Evolutionary conservation across 1,140 invertebrate genomes (phyloP), one percentile per base, ranked within the genome.

Genomic region (Paraescarpia echinospica): DNA sequence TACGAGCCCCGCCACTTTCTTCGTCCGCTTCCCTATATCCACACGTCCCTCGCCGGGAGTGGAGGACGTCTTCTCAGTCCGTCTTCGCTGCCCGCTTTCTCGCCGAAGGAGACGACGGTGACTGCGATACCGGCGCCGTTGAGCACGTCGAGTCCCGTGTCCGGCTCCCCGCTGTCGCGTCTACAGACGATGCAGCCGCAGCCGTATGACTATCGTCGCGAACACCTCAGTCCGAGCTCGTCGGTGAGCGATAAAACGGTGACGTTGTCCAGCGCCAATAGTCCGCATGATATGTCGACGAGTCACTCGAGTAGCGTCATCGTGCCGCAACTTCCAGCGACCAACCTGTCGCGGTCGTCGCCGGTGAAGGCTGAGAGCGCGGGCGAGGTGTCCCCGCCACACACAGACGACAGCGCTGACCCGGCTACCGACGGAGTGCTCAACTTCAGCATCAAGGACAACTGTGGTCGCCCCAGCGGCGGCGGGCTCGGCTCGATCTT

Each of bases 171-270:
- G 1, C 96, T 99, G 51, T 98, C 98, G 95, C 97, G 98, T 94
- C 96, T 99, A 34, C 98, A 99, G 96, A 99, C 97, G 94, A 99
- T 99, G 98, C 98, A 99, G 95, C 59, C 59, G 59, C 98, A 99
- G 95, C 98, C 98, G 1, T 99, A 98, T 95, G 98, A 99, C 95
- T 99, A 98, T 95, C 97, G 98, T 33, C 98, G 98, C 95, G 96
- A 98, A 89, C 94, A 92, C 96, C 96, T 92, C 96, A 96, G 95
- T 94, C 97, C 95, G 88, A 92, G 35, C 89, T 41, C 77, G 92
- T 59, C 89, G 77, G 91, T 91, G 91, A 34, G 91, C 89, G 48
- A 41, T 89, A n/a, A 93, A 93, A 89, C n/a, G 92, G 89, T 90
- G 51, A 41, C 93, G 91, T 94, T 95, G 33, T 94, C 94, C 93